phyloP scores from a whole-genome alignment of 1,140 invertebrate genomes.

The Drosophila prosaltans region DNA sequence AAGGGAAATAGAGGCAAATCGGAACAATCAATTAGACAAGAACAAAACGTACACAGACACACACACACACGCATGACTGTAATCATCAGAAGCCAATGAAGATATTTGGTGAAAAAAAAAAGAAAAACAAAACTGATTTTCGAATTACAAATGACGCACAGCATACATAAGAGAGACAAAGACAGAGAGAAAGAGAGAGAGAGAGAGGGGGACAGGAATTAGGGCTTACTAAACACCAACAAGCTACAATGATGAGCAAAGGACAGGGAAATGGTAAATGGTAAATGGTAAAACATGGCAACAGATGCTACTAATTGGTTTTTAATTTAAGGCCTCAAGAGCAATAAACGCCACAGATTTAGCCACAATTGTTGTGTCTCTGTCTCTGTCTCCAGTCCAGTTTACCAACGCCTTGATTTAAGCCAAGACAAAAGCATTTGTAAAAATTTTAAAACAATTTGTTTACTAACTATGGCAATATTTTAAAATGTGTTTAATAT shows the following conservation, averaged over 20 bases:
- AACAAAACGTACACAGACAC: neutral
- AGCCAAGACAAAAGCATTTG: neutral
- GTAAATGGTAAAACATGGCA: conserved; percentile 44
- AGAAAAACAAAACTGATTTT: conserved; percentile 9
- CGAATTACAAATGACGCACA: conserved; percentile 16
- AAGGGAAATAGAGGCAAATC: neutral
- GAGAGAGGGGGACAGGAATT: neutral
- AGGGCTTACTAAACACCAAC: conserved; percentile 6
- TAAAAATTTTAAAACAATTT: neutral
- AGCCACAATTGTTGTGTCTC: conserved; percentile 5
- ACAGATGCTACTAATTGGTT: conserved; percentile 64
- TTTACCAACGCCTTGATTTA: neutral
- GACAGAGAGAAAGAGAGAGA: neutral
- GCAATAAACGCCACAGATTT: conserved; percentile 51
- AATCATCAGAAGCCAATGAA: conserved; percentile 14
- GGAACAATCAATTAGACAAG: conserved; percentile 6
- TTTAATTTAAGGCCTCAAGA: conserved; percentile 64
- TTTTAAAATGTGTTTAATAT: neutral
- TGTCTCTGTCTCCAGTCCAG: neutral
- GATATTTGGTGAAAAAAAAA: conserved; percentile 4
- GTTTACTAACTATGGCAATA: neutral
- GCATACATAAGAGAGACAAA: neutral
- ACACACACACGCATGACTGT: neutral
- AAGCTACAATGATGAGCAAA: neutral
- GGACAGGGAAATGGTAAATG: conserved; percentile 13